phyloP scores from a whole-genome alignment of 2,113 vertebrate genomes.

The Oryzias curvinotus region DNA sequence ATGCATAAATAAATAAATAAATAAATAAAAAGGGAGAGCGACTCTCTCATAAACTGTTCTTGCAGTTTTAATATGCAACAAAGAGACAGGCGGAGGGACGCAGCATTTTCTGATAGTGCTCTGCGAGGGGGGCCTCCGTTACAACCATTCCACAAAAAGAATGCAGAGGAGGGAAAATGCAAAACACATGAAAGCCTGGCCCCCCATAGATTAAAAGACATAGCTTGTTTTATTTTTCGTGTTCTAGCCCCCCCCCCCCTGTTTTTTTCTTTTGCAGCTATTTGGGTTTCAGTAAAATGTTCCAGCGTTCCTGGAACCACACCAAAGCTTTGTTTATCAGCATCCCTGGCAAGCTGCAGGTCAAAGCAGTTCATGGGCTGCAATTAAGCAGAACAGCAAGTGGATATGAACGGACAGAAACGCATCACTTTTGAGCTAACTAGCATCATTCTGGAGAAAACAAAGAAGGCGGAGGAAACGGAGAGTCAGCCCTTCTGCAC shows the following conservation, averaged over 20 bases:
- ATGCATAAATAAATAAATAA: not conserved
- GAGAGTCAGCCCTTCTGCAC: not conserved
- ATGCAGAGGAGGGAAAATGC: slow-evolving; percentile 66
- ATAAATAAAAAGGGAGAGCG: too few species aligned
- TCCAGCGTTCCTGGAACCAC: slow-evolving; percentile 53
- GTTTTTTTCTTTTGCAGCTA: slow-evolving; percentile 47
- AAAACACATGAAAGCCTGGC: slow-evolving; percentile 71
- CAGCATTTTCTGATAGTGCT: slow-evolving; percentile 38
- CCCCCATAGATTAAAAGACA: slow-evolving; percentile 54
- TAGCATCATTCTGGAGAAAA: not conserved
- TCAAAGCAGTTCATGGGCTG: slow-evolving; percentile 50
- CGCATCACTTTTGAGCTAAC: slow-evolving; percentile 34
- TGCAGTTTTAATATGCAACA: too few species aligned
- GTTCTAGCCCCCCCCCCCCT: slow-evolving; percentile 11
- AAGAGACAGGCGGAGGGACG: slow-evolving; percentile 43
- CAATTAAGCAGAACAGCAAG: slow-evolving; percentile 52
- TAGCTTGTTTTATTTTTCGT: slow-evolving; percentile 55
- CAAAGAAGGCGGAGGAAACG: not conserved
- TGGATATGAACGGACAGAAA: slow-evolving; percentile 46
- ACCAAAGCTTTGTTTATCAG: slow-evolving; percentile 70
- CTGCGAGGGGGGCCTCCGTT: slow-evolving; percentile 38
- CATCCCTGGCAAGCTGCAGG: slow-evolving; percentile 57
- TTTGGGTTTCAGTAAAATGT: slow-evolving; percentile 58
- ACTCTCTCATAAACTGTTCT: too few species aligned
- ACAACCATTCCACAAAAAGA: slow-evolving; percentile 48